These are phyloP conservation scores for Aegithalos caudatus DNA, from an alignment of 2,113 vertebrate species.

Conservation along the genomic window DNA sequence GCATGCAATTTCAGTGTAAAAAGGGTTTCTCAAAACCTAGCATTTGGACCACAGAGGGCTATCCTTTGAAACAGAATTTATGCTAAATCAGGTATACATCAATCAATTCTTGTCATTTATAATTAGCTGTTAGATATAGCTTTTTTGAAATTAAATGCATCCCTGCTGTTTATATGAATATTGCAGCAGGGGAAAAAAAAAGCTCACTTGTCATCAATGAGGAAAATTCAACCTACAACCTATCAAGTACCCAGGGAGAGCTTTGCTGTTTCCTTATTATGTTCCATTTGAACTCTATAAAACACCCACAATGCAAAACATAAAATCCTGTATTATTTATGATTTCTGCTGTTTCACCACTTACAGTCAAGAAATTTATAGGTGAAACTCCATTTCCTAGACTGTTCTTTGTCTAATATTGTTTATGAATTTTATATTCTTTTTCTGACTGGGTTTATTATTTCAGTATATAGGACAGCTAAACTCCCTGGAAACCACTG, in stretches of 20 bases:
- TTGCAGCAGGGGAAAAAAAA: not conserved
- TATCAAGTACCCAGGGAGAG: not conserved
- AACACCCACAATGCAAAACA: constrained; percentile 29
- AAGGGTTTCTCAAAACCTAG: not conserved
- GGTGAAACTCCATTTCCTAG: constrained; percentile 35
- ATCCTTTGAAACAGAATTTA: not conserved
- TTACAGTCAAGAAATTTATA: constrained; percentile 44
- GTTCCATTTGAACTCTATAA: constrained; percentile 45
- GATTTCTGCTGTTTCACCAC: constrained; percentile 22
- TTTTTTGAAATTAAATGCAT: not conserved
- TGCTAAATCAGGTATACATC: not conserved
- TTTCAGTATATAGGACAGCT: constrained; percentile 8
- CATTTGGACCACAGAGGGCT: not conserved
- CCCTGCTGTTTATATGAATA: not conserved
- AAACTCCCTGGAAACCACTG: constrained; percentile 24
- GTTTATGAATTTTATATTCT: constrained; percentile 15
- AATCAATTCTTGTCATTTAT: not conserved
- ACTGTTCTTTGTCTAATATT: constrained; percentile 12
- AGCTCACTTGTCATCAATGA: not conserved
- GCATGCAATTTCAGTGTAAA: not conserved
- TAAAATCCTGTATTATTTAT: constrained; percentile 58
- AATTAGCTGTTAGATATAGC: constrained; percentile 6
- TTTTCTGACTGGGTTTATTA: constrained; percentile 14
- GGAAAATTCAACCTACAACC: constrained; percentile 5
- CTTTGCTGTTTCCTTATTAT: constrained; percentile 54